Base-by-base conservation (phyloP, 2,888 invertebrate species). In the Augochlorella aurata region DNA sequence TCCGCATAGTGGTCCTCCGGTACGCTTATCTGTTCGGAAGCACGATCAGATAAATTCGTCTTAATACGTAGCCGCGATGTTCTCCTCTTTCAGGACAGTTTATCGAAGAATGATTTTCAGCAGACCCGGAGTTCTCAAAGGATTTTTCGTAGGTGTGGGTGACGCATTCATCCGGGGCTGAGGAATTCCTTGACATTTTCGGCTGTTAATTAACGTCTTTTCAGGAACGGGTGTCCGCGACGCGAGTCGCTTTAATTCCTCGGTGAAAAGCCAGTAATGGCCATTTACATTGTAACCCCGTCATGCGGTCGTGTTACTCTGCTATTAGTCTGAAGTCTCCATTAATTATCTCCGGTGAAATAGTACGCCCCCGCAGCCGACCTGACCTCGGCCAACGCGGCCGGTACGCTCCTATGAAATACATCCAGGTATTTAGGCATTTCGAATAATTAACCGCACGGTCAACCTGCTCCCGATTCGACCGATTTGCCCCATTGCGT, bases 371-470 rank as follows among this genome's bases (percentile, higher is more conserved):
- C 82, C 68, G 84, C 75, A 86, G 75, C 83, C 74, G 71, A 75
- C 54, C 80, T 81, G 85, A 83, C 83, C 85, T 79, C 82, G 77
- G 70, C 71, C 77, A 63, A 16, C 24, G 7, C 14, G 61, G 45
- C 49, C 50, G 54, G 38, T 79, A 81, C 87, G 85, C 82, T 86
- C 77, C 87, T 86, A 83, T 86, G 89, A 90, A 90, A 91, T 88
- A 87, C 88, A 90, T 88, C 87, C 87, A 88, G 89, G 87, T 90
- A 90, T 90, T 91, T 90, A 88, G 89, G 88, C 88, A 88, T 90
- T 89, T 88, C 88, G 88, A 87, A 87, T 91, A 90, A 91, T 91
- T 91, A 91, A 89, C 83, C 88, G 67, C 67, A 52, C 61, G 69
- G 52, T 77, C 67, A 73, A 61, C 69, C 52, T 74, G 63, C 76